Conservation (phyloP, 2,113 vertebrate species). For the Thamnaconus septentrionalis region DNA sequence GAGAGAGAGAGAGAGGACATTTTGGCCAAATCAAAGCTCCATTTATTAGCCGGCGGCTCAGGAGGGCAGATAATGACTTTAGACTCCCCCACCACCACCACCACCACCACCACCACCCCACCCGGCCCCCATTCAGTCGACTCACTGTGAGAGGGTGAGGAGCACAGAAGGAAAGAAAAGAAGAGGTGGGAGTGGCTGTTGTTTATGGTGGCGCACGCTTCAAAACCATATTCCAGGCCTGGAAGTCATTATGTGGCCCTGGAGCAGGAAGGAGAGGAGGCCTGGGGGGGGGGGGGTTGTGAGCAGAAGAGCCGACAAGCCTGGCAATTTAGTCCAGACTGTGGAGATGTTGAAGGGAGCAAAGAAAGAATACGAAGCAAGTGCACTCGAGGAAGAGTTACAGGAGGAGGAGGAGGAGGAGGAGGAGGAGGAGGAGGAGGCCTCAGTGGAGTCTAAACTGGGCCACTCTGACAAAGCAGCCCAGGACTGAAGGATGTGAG, state of each 20-base stretch:
- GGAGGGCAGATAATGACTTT: constrained; percentile 63
- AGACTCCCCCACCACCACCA: constrained; percentile 24
- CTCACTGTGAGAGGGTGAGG: constrained; percentile 53
- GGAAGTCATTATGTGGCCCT: constrained; percentile 39
- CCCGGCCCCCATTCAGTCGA: constrained; percentile 44
- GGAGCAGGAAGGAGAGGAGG: constrained; percentile 8
- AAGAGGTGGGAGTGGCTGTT: constrained; percentile 16
- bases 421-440: constrained; percentile 19
- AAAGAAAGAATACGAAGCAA: constrained; percentile 30
- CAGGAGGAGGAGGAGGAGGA: neutral
- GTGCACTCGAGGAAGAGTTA: constrained; percentile 57
- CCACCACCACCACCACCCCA: too few species aligned
- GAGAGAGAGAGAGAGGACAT: too few species aligned
- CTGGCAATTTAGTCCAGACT: constrained; percentile 57
- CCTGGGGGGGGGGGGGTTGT: neutral
- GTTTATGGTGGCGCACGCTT: constrained; percentile 37
- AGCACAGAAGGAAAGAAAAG: constrained; percentile 28
- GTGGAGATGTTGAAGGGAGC: constrained; percentile 35
- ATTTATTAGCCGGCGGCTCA: constrained; percentile 60
- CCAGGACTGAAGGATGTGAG: constrained; percentile 56
- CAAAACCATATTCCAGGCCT: constrained; percentile 30
- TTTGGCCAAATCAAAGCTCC: constrained; percentile 62
- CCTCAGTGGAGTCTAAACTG: constrained; percentile 61
- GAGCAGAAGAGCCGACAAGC: constrained; percentile 43
- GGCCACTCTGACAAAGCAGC: constrained; percentile 53